phyloP scores from a whole-genome alignment of 1,140 invertebrate species.

The Drosophila nikananu region DNA sequence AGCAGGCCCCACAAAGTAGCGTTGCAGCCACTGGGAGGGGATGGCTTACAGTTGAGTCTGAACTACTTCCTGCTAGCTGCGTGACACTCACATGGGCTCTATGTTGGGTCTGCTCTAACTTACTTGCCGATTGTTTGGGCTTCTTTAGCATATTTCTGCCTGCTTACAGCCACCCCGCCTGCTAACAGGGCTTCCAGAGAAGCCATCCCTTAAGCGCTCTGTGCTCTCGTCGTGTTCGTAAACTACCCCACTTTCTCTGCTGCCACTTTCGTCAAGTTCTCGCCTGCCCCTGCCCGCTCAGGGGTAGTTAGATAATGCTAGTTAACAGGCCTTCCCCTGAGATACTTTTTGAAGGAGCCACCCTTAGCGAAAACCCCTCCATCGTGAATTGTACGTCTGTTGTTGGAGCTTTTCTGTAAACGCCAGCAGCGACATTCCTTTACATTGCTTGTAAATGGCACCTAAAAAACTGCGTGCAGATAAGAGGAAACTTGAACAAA shows the following conservation, averaged over 20 bases:
- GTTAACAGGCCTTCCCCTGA: slow-evolving; percentile 31
- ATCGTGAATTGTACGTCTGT: background rate
- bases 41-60: slow-evolving; percentile 1
- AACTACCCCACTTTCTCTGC: slow-evolving; percentile 31
- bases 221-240: slow-evolving; percentile 16
- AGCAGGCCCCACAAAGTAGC: slow-evolving; percentile 52
- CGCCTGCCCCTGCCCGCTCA: slow-evolving; percentile 32
- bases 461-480: background rate
- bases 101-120: background rate
- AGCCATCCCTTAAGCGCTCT: background rate
- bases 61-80: slow-evolving; percentile 3
- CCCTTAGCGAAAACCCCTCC: background rate
- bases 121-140: background rate
- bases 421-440: background rate
- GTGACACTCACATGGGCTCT: background rate
- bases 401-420: slow-evolving; percentile 13
- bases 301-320: slow-evolving; percentile 71
- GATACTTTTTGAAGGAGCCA: background rate
- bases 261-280: slow-evolving; percentile 63
- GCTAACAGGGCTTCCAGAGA: slow-evolving; percentile 5
- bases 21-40: slow-evolving; percentile 30
- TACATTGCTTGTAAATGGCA: background rate
- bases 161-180: slow-evolving; percentile 17
- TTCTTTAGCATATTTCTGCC: background rate
- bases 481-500: background rate